Base-by-base conservation (phyloP, 2,113 vertebrate species). In the Cyphomyrus discorhynchus region DNA sequence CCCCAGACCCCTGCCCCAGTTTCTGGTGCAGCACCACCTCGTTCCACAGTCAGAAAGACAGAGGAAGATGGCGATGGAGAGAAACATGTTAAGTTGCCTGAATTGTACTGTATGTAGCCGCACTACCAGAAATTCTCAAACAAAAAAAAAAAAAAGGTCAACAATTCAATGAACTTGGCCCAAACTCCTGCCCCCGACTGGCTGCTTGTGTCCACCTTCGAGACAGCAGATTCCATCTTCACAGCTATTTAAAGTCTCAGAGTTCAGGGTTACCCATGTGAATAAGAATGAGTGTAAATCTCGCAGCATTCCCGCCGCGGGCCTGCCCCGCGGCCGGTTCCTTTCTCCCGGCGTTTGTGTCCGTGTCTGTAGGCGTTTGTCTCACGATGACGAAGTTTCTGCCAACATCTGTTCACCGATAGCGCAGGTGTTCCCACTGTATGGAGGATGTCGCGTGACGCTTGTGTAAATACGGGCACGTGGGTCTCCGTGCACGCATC, bases 31-130 rank as follows among this genome's bases (percentile, higher is more conserved):
- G 92, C 88, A 91, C 82, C 50, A 56, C 47, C 13, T 35, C 17
- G 92, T 91, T 91, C 91, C 91, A 90, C 91, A 92, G 91, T 87
- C 87, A 91, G 56, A 87, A 96, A 96, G 89, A 94, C 96, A 93
- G 94, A 91, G 90, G 80, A 88, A 56, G 56, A 74, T 21, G 49
- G 95, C 95, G 87, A 96, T n/a, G 27, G 47, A 35, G 49, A 3
- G 82, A 88, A 85, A 56, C 21, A n/a, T 58, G n/a, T 58, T 45
- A 45, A 9, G 93, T 95, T 96, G 96, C 96, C 96, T 95, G 95
- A 97, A 96, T 97, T 97, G 96, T 97, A 96, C 97, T 97, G 97
- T 97, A 97, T 96, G 97, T 97, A 97, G 96, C 95, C 96, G 95
- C 96, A 97, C 96, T 97, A 97, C 96, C 96, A 96, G 96, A 97